Conservation (phyloP, 2,797 vertebrate species). For the Bradypodion ventrale region DNA sequence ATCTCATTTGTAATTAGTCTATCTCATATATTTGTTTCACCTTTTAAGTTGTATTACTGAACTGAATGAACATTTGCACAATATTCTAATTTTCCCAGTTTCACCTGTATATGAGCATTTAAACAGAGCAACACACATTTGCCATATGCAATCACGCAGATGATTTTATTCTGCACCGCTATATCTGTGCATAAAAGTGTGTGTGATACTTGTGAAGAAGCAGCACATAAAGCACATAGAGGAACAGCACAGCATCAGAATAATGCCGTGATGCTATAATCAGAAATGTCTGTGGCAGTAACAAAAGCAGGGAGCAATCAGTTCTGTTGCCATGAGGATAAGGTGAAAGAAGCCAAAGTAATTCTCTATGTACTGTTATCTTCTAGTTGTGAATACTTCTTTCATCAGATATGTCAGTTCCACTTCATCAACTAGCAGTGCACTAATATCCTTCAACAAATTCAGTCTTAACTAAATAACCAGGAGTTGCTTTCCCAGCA, state of each 20-base stretch:
- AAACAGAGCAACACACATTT: not conserved
- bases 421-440: not conserved
- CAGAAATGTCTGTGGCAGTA: no score
- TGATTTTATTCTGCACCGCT: not conserved
- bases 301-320: not conserved
- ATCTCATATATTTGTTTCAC: no score
- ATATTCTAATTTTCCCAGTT: no score
- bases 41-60: no score
- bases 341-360: not conserved
- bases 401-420: not conserved
- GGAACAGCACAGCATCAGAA: not conserved
- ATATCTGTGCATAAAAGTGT: not conserved
- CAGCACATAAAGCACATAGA: not conserved
- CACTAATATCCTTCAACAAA: not conserved
- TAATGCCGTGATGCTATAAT: not conserved
- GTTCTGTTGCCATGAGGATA: not conserved
- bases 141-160: no score
- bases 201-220: not conserved
- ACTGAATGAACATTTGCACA: no score
- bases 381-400: not conserved
- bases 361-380: not conserved
- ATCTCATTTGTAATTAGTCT: no score
- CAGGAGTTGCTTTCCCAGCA: not conserved
- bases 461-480: not conserved
- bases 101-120: not conserved